Base-by-base conservation (phyloP, 2,113 vertebrate genomes). In the Nymphicus hollandicus region DNA sequence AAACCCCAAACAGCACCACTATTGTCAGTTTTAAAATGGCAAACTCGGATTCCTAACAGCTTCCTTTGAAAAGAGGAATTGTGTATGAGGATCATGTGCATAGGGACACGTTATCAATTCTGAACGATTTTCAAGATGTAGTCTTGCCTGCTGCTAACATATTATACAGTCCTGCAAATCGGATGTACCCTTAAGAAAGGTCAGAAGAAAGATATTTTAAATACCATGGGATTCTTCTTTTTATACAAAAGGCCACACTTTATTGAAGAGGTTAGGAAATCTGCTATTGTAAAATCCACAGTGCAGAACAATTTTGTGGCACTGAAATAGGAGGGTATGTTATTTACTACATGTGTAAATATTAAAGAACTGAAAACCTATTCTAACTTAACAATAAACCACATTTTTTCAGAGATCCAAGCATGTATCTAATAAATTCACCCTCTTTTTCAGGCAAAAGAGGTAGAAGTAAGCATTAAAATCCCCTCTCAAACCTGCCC, bases 141-240 rank as follows among this genome's bases (percentile, higher is more conserved):
- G 74, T 33, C 81, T 83, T 64, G 89, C 90, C 94, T 94, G 76
- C 87, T 95, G 96, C 86, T 90, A 88, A 87, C 82, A 88, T 83
- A 77, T 95, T 77, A 83, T 83, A 79, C 79, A 82, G 86, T 69
- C 44, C 95, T 95, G 78, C 90, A 94, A 89, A 92, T 95, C 37
- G 0, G 81, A 88, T 85, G 66, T 85, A 94, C 86, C 77, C 93
- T 93, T 76, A 96, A 94, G 82, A 94, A 95, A 96, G 93, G 93
- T 94, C 96, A 97, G 91, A 86, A 82, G 83, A 94, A 91, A 95
- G 63, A 91, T 86, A 96, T 93, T 96, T 94, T 93, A 94, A 97
- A 95, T 96, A 90, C 73, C 91, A 94, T 65, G 63, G 85, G 95
- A 91, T 93, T 91, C 79, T 91, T 91, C 89, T 89, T 88, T 88